Base-by-base conservation (phyloP, 2,797 vertebrate genomes). In the Xiphorhynchus erythropygius region DNA sequence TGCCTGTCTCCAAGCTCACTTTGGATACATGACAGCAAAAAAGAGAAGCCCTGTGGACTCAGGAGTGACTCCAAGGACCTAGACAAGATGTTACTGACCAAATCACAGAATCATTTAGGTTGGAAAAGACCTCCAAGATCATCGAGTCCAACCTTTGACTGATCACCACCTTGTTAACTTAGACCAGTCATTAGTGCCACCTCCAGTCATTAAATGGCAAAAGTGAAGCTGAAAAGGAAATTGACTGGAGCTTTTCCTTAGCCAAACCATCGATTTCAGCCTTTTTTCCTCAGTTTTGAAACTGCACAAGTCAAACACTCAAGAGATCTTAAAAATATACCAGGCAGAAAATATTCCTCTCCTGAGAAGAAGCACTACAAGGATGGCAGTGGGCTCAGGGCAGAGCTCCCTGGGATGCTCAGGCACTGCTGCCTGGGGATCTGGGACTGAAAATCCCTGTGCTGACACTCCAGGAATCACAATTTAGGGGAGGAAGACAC, bases 11-110 rank as follows among this genome's bases (percentile, higher is more conserved):
- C 13, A 8, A 33, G 21, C 46, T 81, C 65, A 0, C 17, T 92
- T 46, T 10, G 53, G 41, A 37, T 37, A 24, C 0, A 0, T 1
- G 8, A 6, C 52, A 73, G 82, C 63, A n/a, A 0, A 0, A 37
- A 60, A 69, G 11, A 75, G 44, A 64, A 70, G 42, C 6, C 10
- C 33, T 7, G 1, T 11, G 33, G 28, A 13, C 53, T 74, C 73
- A 7, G 35, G 37, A 89, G 18, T 9, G 41, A 57, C 53, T 55
- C 57, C 11, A 68, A 49, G 28, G 33, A 56, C 23, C 49, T 17
- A 82, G 70, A 64, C 21, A 76, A 64, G 55, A 68, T 2, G 6
- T 11, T 32, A 23, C 18, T 3, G 4, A 63, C 28, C 49, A 64
- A 60, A 52, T 52, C 18, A 65, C 1, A 2, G 57, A 24, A 53